A percentile compares a stretch with the other conserved stretches of the same genome.
These are phyloP conservation scores for Pristionchus arcanus DNA, from an alignment of 2,888 invertebrate genomes.

Conservation along the genomic window DNA sequence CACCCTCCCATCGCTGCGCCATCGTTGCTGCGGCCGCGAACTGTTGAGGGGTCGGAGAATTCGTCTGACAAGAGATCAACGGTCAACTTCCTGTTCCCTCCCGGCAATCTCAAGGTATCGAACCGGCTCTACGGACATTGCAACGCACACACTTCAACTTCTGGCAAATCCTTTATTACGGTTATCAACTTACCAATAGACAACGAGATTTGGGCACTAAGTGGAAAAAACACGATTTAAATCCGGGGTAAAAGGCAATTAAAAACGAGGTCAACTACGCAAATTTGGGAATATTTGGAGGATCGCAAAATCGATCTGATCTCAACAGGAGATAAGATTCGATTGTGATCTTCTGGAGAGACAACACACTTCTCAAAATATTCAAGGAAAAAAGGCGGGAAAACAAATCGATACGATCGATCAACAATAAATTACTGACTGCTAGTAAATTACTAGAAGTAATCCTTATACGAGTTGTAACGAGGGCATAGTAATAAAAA, in stretches of 20 bases:
- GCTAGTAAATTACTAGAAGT: too few relatives aligned
- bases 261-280: not conserved
- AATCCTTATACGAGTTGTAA: not conserved
- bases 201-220: not conserved
- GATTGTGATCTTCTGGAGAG: not conserved
- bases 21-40: conserved; percentile 39
- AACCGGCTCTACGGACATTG: not conserved
- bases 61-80: conserved; percentile 23
- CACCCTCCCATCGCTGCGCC: conserved; percentile 55
- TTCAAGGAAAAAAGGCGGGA: not conserved
- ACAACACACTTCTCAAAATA: conserved; percentile 19
- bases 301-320: not conserved
- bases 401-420: not conserved
- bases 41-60: conserved; percentile 23
- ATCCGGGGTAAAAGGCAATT: not conserved
- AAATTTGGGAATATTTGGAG: not conserved
- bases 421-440: conserved; percentile 38
- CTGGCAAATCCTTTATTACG: conserved; percentile 8
- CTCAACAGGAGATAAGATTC: not conserved
- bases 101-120: not conserved
- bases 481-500: not conserved
- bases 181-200: not conserved
- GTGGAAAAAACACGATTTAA: not conserved
- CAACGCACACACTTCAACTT: not conserved
- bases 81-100: not conserved